Conservation (phyloP, 2,113 vertebrate genomes). For the Morone saxatilis region DNA sequence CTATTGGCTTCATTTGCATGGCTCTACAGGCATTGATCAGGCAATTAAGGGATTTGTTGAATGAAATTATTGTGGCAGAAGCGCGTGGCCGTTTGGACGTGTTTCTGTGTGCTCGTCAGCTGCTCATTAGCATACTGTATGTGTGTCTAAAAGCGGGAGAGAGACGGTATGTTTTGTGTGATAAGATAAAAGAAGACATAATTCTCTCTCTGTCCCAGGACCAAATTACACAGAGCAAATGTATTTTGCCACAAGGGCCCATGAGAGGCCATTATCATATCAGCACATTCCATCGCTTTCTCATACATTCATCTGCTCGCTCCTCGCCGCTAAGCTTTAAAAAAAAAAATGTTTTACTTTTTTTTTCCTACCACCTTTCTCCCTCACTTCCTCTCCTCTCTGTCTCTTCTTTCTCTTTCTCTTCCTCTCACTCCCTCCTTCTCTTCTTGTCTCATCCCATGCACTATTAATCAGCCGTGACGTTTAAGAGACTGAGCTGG, state of each 20-base stretch:
- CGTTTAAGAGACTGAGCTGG: constrained; percentile 53
- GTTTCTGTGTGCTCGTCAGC: neutral
- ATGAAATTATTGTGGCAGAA: constrained; percentile 42
- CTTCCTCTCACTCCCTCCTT: neutral
- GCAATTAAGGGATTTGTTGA: constrained; percentile 78
- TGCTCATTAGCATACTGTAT: neutral
- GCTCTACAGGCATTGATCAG: constrained; percentile 74
- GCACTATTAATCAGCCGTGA: constrained; percentile 68
- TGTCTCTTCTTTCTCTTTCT: neutral
- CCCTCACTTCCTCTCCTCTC: neutral
- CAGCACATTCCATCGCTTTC: constrained; percentile 41
- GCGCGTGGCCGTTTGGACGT: neutral
- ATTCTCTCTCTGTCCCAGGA: constrained; percentile 33
- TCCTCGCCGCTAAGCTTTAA: neutral
- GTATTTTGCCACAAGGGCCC: constrained; percentile 42
- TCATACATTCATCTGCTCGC: constrained; percentile 35
- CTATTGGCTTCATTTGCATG: constrained; percentile 71
- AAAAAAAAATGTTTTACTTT: neutral
- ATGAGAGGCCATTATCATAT: constrained; percentile 54
- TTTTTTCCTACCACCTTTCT: neutral
- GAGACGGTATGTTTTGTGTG: constrained; percentile 3
- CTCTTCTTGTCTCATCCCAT: constrained; percentile 18
- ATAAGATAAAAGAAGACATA: constrained; percentile 50
- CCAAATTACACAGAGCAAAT: constrained; percentile 33
- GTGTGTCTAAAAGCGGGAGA: neutral